Evolutionary conservation across 2,113 vertebrate genomes (phyloP), one percentile per base, ranked within the genome.

Genomic region (Passer domesticus): DNA sequence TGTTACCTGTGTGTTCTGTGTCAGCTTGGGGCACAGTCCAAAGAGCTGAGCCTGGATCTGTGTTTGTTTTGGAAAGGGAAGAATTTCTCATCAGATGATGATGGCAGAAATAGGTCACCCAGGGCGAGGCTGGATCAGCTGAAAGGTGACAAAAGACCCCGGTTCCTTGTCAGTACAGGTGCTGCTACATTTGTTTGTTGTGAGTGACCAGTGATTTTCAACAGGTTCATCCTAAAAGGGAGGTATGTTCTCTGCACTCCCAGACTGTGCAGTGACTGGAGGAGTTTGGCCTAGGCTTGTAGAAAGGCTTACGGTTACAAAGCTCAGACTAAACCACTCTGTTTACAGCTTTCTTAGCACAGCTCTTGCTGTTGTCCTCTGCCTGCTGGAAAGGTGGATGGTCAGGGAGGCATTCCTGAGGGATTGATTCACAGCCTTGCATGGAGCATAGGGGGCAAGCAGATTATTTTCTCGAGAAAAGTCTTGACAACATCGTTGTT

Each of bases 361-460:
- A 58, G 46, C 21, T 84, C 59, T 79, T 87, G 56, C 27, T 25
- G 19, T 58, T 85, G 69, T 66, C 19, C 62, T 52, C 68, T 39
- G 41, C 16, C 2, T 4, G 21, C 41, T 74, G 62, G 43, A 70
- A 49, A 63, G 46, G 43, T 6, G 0, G 2, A 24, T 8, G 33
- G 15, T 21, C 43, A 49, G 43, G 43, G 9, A 49, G 39, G 15
- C 31, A 28, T 25, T 53, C 37, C n/a, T 3, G 37, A 35, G 14
- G 8, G 30, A 35, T 23, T 7, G 49, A 64, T 44, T 56, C 46
- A 44, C 0, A 4, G 39, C 24, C 16, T 59, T 37, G 17, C 82
- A 52, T 0, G 0, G 12, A 4, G 6, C 4, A 5, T 35, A 20
- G 2, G 5, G 52, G 13, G 1, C 1, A 13, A 35, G 7, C 17